These are phyloP conservation scores for Hippolais icterina DNA, from an alignment of 2,113 vertebrate genomes.

Conservation along the genomic window DNA sequence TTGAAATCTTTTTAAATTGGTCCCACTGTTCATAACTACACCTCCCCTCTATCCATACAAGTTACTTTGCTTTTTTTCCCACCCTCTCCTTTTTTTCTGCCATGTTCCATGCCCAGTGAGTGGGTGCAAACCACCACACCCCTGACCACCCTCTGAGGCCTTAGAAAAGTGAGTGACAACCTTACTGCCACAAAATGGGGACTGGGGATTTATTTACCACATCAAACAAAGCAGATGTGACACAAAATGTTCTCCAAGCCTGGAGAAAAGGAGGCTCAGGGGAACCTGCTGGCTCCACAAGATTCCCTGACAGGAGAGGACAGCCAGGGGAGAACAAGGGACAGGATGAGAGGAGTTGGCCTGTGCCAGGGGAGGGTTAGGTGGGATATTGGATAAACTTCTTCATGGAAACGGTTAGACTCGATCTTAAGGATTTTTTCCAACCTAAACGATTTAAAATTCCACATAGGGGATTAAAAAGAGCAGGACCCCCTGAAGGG, in stretches of 20 bases:
- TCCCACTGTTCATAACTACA: slow-evolving; percentile 24
- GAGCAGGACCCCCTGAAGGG: rapidly evolving
- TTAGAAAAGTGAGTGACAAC: background rate
- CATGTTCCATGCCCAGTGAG: background rate
- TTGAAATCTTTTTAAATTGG: slow-evolving; percentile 21
- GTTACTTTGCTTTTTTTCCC: background rate
- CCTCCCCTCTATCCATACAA: background rate
- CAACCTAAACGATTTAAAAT: background rate
- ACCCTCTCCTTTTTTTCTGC: background rate
- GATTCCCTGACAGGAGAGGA: background rate
- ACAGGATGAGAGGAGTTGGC: rapidly evolving
- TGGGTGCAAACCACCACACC: rapidly evolving
- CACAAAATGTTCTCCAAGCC: background rate
- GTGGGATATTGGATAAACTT: background rate
- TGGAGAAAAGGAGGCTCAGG: background rate
- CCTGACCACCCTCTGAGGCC: background rate
- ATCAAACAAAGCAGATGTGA: background rate
- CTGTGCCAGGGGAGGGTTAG: background rate
- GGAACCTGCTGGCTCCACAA: rapidly evolving
- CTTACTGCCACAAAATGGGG: background rate
- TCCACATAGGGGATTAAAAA: background rate
- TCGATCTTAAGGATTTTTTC: rapidly evolving
- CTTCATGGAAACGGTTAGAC: rapidly evolving
- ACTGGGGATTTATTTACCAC: background rate
- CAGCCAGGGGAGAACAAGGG: rapidly evolving